A percentile compares a stretch with the other conserved stretches of the same genome.
These are phyloP conservation scores for Rhabdornis inornatus DNA, from an alignment of 2,113 vertebrate species.

Conservation along the genomic window DNA sequence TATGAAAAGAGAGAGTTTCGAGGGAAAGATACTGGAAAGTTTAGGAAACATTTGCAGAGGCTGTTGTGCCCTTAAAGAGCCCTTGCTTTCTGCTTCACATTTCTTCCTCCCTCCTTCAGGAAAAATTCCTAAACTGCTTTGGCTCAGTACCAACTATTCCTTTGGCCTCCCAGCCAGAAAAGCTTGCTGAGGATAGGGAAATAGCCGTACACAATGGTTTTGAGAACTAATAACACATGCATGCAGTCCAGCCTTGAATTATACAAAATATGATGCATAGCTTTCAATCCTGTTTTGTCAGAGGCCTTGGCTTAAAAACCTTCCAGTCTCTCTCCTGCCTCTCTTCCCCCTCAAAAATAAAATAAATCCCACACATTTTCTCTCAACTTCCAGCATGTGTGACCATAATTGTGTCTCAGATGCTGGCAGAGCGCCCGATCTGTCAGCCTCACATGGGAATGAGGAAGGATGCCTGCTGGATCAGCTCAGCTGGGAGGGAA, in stretches of 20 bases:
- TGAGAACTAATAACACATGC: constrained; percentile 42
- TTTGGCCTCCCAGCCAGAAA: constrained; percentile 25
- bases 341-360: neutral
- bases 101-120: neutral
- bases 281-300: constrained; percentile 28
- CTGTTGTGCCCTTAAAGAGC: neutral
- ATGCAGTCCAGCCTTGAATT: neutral
- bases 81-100: neutral
- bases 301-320: constrained; percentile 24
- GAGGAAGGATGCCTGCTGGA: constrained; percentile 23
- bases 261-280: constrained; percentile 1
- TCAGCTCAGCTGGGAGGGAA: neutral
- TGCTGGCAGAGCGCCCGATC: neutral
- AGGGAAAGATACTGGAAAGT: neutral
- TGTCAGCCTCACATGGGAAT: constrained; percentile 1
- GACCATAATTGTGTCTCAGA: neutral
- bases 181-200: constrained; percentile 27
- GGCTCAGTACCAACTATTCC: constrained; percentile 9
- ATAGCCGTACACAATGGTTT: constrained; percentile 7
- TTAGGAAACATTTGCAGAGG: neutral
- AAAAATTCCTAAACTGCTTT: constrained; percentile 55
- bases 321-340: neutral
- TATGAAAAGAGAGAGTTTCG: neutral
- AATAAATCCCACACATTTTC: constrained; percentile 37
- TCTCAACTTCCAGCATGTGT: constrained; percentile 29